phyloP scores from a whole-genome alignment of 2,888 invertebrate species.

The Brachycybe producta region DNA sequence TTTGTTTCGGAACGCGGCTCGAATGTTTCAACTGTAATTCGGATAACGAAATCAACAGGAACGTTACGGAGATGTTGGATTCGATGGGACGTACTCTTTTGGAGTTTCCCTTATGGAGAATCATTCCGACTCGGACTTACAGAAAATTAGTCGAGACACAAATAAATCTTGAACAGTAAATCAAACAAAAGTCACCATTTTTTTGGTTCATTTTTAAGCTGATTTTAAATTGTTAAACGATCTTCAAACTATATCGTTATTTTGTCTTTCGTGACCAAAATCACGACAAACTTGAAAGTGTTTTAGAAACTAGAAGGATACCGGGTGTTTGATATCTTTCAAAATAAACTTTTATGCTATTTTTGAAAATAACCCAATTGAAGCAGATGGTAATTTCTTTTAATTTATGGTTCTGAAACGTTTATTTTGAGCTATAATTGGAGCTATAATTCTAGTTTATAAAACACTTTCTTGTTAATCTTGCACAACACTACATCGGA shows the following conservation, averaged over 20 bases:
- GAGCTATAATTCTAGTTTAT: no score
- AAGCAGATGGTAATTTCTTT: no score
- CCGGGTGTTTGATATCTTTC: no score
- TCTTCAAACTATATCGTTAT: not conserved
- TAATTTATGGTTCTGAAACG: no score
- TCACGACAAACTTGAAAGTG: no score
- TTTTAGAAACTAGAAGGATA: no score
- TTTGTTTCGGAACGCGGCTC: conserved; percentile 41
- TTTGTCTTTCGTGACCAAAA: not conserved
- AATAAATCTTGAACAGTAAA: conserved; percentile 38
- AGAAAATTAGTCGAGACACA: conserved; percentile 40
- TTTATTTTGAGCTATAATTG: no score
- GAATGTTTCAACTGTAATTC: conserved; percentile 29
- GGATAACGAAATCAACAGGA: conserved; percentile 33
- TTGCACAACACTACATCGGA: no score
- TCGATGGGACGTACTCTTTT: conserved; percentile 40
- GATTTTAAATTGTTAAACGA: not conserved
- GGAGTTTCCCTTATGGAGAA: conserved; percentile 40
- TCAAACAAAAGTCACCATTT: conserved; percentile 18
- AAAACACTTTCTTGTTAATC: no score
- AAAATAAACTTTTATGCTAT: no score
- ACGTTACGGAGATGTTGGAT: conserved; percentile 39
- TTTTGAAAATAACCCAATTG: no score
- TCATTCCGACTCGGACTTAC: conserved; percentile 40
- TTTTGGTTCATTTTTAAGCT: no score